phyloP scores from a whole-genome alignment of 1,140 invertebrate genomes.

The Ceratosolen fusciceps region DNA sequence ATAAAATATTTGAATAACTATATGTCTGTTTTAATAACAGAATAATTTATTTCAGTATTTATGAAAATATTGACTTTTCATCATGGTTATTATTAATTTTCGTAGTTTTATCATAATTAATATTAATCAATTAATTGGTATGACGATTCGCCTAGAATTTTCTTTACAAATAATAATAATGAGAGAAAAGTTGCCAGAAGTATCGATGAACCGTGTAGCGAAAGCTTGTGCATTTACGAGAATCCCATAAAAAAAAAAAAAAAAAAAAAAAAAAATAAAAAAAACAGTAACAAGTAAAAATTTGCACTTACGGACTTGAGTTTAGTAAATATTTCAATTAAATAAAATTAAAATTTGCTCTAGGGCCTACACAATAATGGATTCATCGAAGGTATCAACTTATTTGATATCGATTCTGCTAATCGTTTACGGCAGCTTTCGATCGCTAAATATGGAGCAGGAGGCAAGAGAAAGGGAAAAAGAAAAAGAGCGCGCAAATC shows the following conservation, averaged over 20 bases:
- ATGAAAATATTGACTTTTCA: background rate
- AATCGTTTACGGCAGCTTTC: slow-evolving; percentile 96
- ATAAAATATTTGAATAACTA: too few species aligned
- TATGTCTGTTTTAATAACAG: too few species aligned
- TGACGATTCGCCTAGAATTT: too few species aligned
- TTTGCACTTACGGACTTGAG: background rate
- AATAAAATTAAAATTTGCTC: slow-evolving; percentile 41
- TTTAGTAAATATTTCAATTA: background rate
- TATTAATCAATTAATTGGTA: too few species aligned
- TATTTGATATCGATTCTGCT: slow-evolving; percentile 97
- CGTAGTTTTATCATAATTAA: too few species aligned
- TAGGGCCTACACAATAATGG: slow-evolving; percentile 95
- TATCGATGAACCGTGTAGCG: background rate
- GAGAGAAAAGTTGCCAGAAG: too few species aligned
- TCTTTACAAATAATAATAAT: too few species aligned
- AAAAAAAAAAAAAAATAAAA: too few species aligned
- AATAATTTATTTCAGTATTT: background rate
- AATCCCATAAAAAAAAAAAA: background rate
- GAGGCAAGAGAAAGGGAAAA: slow-evolving; percentile 89
- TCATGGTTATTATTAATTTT: too few species aligned
- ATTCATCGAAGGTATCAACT: slow-evolving; percentile 95
- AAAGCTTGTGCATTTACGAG: background rate
- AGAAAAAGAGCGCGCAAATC: slow-evolving; percentile 77
- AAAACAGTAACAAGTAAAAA: too few species aligned
- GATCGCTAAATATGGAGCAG: slow-evolving; percentile 94